phyloP scores from a whole-genome alignment of 2,888 invertebrate genomes.

The Melanophora roralis region DNA sequence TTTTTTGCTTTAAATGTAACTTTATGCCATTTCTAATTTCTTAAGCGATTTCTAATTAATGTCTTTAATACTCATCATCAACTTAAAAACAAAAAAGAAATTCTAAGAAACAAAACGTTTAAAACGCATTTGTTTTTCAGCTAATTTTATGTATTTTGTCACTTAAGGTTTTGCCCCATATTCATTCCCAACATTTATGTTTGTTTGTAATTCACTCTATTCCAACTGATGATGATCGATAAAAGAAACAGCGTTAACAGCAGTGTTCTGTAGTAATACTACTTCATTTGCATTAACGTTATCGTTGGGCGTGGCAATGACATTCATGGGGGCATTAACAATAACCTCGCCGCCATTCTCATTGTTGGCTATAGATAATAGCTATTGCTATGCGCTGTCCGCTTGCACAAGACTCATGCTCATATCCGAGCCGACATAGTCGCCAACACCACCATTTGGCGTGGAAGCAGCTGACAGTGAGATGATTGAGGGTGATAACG shows the following conservation, averaged over 20 bases:
- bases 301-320: conserved; percentile 53
- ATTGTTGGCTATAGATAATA: conserved; percentile 36
- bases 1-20: no score
- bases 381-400: conserved; percentile 60
- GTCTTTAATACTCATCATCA: conserved; percentile 22
- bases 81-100: background rate
- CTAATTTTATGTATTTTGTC: conserved; percentile 27
- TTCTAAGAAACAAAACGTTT: conserved; percentile 16
- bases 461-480: conserved; percentile 53
- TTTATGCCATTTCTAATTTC: no score
- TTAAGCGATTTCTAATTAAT: background rate
- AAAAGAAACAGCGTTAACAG: conserved; percentile 72
- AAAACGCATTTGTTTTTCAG: background rate
- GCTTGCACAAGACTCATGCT: conserved; percentile 57
- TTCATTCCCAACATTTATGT: background rate
- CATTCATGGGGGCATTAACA: conserved; percentile 16
- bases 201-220: conserved; percentile 59
- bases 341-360: conserved; percentile 39
- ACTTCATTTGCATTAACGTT: conserved; percentile 62
- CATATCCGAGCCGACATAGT: conserved; percentile 55
- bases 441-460: conserved; percentile 64
- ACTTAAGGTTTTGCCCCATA: conserved; percentile 37
- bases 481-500: conserved; percentile 45
- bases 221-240: conserved; percentile 61
- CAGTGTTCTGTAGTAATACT: conserved; percentile 63